Base-by-base conservation (phyloP, 2,797 vertebrate genomes). In the Lithobates pipiens region DNA sequence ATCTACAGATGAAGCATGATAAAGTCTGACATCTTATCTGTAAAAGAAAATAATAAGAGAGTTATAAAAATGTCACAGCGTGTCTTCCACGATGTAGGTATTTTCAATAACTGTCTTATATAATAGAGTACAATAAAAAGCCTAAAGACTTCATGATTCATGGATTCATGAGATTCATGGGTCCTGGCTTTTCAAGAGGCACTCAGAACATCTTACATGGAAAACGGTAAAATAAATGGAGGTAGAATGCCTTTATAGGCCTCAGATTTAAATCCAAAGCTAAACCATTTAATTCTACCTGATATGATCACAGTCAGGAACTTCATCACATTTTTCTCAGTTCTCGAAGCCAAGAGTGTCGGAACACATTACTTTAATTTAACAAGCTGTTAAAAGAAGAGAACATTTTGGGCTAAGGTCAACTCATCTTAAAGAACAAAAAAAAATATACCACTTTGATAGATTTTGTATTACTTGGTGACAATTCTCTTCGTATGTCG, bases 321-420 rank as follows among this genome's bases (percentile, higher is more conserved):
- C 68, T 11, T 57, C 39, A 80, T 61, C 78, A 54, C 77, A 80
- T 68, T 80, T 54, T 34, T 10, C 65, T 36, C 21, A 34, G 68
- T n/a, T 80, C 27, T 6, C 39, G 6, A 39, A 39, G 39, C 39
- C 39, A 8, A 39, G 39, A 39, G 39, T 39, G 39, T 9, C 9
- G 39, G 39, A 9, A 39, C 39, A 39, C 39, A 39, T 39, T 10
- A 39, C 21, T 71, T 57, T 80, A 10, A 80, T 80, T 72, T 80
- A 80, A 70, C 44, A 80, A 80, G 46, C 68, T 25, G 68, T 36
- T 25, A 34, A 80, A 27, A 29, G 23, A 32, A 61, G 68, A 61
- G 78, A 82, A 74, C 32, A 65, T 65, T 63, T 42, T 23, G n/a
- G 61, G 32, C 8, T 71, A 39, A 80, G 78, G 78, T 80, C 78